Conservation (phyloP, 2,888 invertebrate species). For the Allygus modestus region DNA sequence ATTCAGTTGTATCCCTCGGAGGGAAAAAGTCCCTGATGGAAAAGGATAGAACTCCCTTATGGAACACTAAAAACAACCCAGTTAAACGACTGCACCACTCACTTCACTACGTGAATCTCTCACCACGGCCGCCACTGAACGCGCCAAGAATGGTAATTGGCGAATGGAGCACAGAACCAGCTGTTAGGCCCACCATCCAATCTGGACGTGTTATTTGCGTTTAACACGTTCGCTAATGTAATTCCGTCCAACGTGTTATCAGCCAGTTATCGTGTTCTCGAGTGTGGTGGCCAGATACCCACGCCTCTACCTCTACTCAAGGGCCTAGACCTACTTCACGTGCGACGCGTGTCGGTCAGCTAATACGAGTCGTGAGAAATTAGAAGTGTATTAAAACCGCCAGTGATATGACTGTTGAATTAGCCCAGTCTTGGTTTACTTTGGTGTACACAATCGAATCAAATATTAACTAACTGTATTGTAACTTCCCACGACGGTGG, state of each 20-base stretch:
- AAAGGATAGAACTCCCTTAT: no score
- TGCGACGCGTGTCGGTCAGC: background rate
- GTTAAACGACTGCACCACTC: background rate
- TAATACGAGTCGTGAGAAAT: background rate
- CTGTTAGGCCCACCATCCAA: background rate
- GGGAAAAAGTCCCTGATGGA: no score
- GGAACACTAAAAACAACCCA: no score
- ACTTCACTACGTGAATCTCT: background rate
- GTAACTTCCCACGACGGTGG: no score
- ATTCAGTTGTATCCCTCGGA: no score
- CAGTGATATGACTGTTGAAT: no score
- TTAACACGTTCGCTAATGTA: background rate
- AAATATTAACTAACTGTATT: no score
- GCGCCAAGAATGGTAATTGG: no score
- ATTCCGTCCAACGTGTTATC: background rate
- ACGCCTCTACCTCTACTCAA: no score
- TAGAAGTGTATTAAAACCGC: background rate
- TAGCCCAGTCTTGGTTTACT: no score
- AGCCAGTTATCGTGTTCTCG: background rate
- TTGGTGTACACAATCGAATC: no score
- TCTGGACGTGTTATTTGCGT: background rate
- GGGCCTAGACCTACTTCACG: conserved; percentile 23
- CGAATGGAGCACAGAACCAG: background rate
- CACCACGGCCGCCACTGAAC: background rate
- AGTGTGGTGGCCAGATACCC: background rate